phyloP scores from a whole-genome alignment of 2,888 invertebrate species.

The Notocelia uddmanniana region DNA sequence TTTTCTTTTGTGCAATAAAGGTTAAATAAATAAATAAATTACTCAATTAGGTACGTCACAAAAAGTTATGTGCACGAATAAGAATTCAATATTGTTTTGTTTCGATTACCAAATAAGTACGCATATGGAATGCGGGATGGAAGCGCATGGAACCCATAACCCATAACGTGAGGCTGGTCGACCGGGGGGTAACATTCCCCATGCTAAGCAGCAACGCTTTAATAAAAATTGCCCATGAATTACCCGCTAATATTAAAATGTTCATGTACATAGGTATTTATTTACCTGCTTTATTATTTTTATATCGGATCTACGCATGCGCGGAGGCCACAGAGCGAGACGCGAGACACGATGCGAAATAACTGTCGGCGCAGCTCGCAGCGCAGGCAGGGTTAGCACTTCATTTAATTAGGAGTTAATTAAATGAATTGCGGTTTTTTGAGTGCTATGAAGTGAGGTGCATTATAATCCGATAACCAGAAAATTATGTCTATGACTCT shows the following conservation, averaged over 20 bases:
- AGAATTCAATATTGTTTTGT: background rate
- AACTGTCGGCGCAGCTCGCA: constrained; percentile 35
- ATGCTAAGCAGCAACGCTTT: background rate
- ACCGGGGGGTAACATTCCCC: constrained; percentile 22
- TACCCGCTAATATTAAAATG: background rate
- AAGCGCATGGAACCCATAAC: too few relatives aligned
- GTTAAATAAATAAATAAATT: too few relatives aligned
- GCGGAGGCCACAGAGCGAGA: constrained; percentile 22
- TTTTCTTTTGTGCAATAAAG: too few relatives aligned
- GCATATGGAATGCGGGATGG: too few relatives aligned
- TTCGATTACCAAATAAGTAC: background rate
- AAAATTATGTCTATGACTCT: background rate
- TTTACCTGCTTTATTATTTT: background rate
- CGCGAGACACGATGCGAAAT: constrained; percentile 30
- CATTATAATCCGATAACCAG: background rate
- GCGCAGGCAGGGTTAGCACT: constrained; percentile 41
- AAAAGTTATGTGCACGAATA: background rate
- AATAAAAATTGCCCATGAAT: too few relatives aligned
- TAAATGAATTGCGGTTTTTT: background rate
- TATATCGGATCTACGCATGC: constrained; percentile 32
- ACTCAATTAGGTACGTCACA: background rate
- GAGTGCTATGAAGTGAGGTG: background rate
- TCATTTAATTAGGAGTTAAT: constrained; percentile 12
- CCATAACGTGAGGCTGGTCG: background rate
- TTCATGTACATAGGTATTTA: background rate